phyloP scores from a whole-genome alignment of 2,113 vertebrate species.

The Mola mola region DNA sequence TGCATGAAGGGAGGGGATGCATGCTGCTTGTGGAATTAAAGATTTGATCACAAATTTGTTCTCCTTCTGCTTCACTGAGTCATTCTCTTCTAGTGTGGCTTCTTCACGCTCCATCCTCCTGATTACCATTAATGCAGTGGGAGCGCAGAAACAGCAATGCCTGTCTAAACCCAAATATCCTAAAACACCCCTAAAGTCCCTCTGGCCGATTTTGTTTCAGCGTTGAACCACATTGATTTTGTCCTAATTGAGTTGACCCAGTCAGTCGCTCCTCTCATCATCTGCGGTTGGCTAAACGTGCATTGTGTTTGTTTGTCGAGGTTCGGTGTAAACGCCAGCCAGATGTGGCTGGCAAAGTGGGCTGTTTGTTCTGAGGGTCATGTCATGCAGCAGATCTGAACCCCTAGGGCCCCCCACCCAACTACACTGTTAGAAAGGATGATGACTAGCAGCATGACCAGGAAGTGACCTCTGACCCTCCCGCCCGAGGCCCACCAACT shows the following conservation, averaged over 20 bases:
- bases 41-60: too few species aligned
- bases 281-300: slow-evolving; percentile 51
- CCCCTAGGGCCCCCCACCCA: slow-evolving; percentile 52
- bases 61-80: too few species aligned
- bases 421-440: slow-evolving; percentile 77
- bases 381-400: slow-evolving; percentile 85
- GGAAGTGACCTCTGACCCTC: slow-evolving; percentile 75
- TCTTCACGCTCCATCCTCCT: too few species aligned
- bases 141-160: too few species aligned
- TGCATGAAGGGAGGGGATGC: slow-evolving; percentile 21
- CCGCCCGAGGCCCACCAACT: slow-evolving; percentile 10
- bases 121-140: too few species aligned
- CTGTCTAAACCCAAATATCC: too few species aligned
- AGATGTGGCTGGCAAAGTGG: slow-evolving; percentile 82
- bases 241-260: slow-evolving; percentile 44
- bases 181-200: too few species aligned
- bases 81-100: too few species aligned
- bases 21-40: too few species aligned
- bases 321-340: slow-evolving; percentile 89
- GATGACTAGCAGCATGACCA: slow-evolving; percentile 82
- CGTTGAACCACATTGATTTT: too few species aligned
- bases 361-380: slow-evolving; percentile 84
- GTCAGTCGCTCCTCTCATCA: slow-evolving; percentile 46
- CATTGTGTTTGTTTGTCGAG: slow-evolving; percentile 85
- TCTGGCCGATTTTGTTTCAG: too few species aligned